A percentile compares a stretch with the other conserved stretches of the same genome.
Evolutionary conservation across 1,140 invertebrate species (phyloP).

Genomic region (Paraescarpia echinospica): DNA sequence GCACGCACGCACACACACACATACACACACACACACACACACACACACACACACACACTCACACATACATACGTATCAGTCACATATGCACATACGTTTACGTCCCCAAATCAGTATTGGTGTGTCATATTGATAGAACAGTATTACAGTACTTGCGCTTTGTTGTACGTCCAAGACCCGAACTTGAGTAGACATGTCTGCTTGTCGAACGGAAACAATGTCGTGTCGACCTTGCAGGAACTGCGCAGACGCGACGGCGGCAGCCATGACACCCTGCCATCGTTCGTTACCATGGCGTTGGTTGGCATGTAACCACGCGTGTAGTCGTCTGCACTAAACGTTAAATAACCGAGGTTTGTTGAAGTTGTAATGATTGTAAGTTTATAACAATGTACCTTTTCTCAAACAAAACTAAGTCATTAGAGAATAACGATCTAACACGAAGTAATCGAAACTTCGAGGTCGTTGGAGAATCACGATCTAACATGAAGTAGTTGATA

Average conservation of each 20-base stretch:
- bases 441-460: no score
- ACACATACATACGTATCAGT: not conserved
- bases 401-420: not conserved
- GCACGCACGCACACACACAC: not conserved
- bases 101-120: no score
- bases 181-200: slow-evolving; percentile 96
- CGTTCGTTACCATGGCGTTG: slow-evolving; percentile 67
- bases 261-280: slow-evolving; percentile 95
- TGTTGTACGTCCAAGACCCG: slow-evolving; percentile 87
- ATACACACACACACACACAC: not conserved
- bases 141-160: slow-evolving; percentile 21
- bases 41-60: slow-evolving; percentile 6
- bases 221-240: slow-evolving; percentile 93
- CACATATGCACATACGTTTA: not conserved
- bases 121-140: no score
- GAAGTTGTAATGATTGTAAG: not conserved
- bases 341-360: not conserved
- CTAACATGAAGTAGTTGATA: no score
- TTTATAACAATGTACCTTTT: not conserved
- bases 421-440: not conserved
- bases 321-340: slow-evolving; percentile 29
- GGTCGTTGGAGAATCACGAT: not conserved
- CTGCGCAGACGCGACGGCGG: slow-evolving; percentile 69
- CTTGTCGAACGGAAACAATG: slow-evolving; percentile 94
- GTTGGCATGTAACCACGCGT: slow-evolving; percentile 46